Evolutionary conservation across 2,888 invertebrate species (phyloP).

Genomic region (Oligia strigilis): DNA sequence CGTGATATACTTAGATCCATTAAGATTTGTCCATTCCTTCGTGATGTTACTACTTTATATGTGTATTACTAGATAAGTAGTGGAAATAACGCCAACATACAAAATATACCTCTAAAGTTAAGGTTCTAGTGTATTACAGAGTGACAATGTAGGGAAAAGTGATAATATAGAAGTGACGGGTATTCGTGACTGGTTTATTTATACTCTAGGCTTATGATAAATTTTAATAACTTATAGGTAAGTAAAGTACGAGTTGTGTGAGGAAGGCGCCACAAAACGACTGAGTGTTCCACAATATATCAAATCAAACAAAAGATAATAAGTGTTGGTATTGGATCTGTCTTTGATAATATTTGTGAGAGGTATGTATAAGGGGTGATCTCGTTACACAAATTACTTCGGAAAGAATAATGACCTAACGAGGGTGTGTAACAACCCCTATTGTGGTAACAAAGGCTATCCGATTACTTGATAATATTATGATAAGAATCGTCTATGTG

Average conservation of each 20-base stretch:
- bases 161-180: slow-evolving; percentile 74
- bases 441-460: slow-evolving; percentile 36
- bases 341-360: slow-evolving; percentile 50
- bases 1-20: slow-evolving; percentile 60
- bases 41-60: slow-evolving; percentile 57
- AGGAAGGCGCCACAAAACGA: slow-evolving; percentile 50
- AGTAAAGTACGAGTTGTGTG: slow-evolving; percentile 48
- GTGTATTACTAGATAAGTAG: slow-evolving; percentile 61
- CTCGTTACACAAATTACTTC: slow-evolving; percentile 44
- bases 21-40: slow-evolving; percentile 60
- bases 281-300: slow-evolving; percentile 61
- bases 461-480: slow-evolving; percentile 39
- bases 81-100: slow-evolving; percentile 74
- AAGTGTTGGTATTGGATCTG: slow-evolving; percentile 44
- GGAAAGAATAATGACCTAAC: slow-evolving; percentile 37
- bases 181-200: slow-evolving; percentile 77
- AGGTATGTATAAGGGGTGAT: slow-evolving; percentile 28
- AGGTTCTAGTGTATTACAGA: slow-evolving; percentile 67
- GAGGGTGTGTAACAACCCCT: slow-evolving; percentile 18
- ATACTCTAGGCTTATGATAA: slow-evolving; percentile 70
- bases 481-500: slow-evolving; percentile 39
- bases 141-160: slow-evolving; percentile 72
- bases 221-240: slow-evolving; percentile 60
- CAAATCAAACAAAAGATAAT: slow-evolving; percentile 51
- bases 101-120: slow-evolving; percentile 69